These are phyloP conservation scores for Mola mola DNA, from an alignment of 2,113 vertebrate genomes.

Conservation along the genomic window DNA sequence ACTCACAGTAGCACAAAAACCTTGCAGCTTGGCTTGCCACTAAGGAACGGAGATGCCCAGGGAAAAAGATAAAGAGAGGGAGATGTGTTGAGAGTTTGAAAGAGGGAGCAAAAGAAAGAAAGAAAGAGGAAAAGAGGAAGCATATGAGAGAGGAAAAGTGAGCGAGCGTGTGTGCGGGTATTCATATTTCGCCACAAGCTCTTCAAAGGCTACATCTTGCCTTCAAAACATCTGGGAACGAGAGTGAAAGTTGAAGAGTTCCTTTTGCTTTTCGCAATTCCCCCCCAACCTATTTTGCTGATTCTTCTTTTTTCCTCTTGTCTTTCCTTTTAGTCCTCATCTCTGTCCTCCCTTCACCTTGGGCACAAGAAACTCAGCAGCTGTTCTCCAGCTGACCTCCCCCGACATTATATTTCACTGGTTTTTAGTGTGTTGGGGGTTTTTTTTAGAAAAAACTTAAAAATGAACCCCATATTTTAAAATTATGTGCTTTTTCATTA, in stretches of 20 bases:
- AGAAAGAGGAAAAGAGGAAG: constrained; percentile 41
- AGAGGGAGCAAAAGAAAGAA: constrained; percentile 44
- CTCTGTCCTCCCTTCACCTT: neutral
- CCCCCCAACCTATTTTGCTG: constrained; percentile 64
- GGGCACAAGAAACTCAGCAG: constrained; percentile 45
- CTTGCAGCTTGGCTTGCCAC: constrained; percentile 74
- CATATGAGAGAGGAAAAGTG: constrained; percentile 46
- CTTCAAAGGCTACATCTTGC: constrained; percentile 79
- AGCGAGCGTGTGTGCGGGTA: constrained; percentile 58
- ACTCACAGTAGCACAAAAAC: constrained; percentile 74
- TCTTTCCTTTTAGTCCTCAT: constrained; percentile 21
- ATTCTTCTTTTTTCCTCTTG: constrained; percentile 64
- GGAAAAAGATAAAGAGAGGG: constrained; percentile 70
- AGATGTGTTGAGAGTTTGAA: constrained; percentile 62
- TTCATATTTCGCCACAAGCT: constrained; percentile 79
- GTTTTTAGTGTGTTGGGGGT: constrained; percentile 29
- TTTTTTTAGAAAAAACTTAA: constrained; percentile 58
- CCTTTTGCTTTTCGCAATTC: constrained; percentile 52
- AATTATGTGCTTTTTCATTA: too few relatives aligned
- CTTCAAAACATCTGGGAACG: constrained; percentile 80
- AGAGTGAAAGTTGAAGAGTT: constrained; percentile 80
- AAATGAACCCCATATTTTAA: neutral
- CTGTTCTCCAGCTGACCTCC: constrained; percentile 50
- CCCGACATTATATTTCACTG: constrained; percentile 36
- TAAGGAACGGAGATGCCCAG: constrained; percentile 78